Percentiles rank a stretch among this genome's conserved stretches.
phyloP scores from a whole-genome alignment of 2,888 invertebrate genomes.

The Drosophila lutescens region DNA sequence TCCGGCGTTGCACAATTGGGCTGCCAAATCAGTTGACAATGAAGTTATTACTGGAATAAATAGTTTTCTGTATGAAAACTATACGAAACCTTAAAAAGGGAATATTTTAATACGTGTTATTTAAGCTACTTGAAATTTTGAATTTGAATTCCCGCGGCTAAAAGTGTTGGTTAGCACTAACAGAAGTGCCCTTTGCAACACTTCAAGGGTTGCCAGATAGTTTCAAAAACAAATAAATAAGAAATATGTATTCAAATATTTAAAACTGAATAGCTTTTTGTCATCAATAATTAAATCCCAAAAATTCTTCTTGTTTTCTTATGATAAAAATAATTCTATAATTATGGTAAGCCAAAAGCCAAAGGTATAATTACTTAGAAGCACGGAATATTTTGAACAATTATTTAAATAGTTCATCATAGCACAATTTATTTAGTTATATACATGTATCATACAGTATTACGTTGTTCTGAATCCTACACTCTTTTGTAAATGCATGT shows the following conservation, averaged over 20 bases:
- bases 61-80: not conserved
- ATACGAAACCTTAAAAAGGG: not conserved
- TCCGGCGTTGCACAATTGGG: conserved; percentile 10
- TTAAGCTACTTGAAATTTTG: not conserved
- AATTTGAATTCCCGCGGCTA: conserved; percentile 29
- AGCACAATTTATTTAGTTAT: not conserved
- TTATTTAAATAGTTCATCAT: not conserved
- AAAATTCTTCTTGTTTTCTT: too few species aligned
- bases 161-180: conserved; percentile 41
- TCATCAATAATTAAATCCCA: too few species aligned
- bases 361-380: too few species aligned
- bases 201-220: conserved; percentile 1
- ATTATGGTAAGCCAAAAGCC: too few species aligned
- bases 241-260: too few species aligned
- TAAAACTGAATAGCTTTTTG: too few species aligned
- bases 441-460: too few species aligned
- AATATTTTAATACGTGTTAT: not conserved
- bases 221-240: not conserved
- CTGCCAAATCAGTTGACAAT: conserved; percentile 15
- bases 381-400: too few species aligned
- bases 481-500: too few species aligned
- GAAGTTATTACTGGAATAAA: conserved; percentile 11
- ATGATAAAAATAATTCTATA: too few species aligned
- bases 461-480: too few species aligned
- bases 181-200: conserved; percentile 4